Base-by-base conservation (phyloP, 1,140 invertebrate genomes). In the Euwallacea fornicatus region DNA sequence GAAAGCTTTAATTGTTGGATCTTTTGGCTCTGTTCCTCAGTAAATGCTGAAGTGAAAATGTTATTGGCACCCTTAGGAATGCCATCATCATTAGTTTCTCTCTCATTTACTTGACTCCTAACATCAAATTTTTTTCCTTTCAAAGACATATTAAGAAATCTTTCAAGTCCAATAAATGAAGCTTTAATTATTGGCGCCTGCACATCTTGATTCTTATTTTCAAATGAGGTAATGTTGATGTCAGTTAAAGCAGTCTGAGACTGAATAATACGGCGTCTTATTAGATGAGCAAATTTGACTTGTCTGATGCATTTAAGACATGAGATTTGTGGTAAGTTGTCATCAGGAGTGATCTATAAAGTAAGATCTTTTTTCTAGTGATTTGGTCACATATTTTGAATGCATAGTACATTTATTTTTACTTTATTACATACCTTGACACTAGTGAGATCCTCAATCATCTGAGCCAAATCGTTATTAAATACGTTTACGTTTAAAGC, bases 221-320 rank as follows among this genome's bases (percentile, higher is more conserved):
- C 21, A 33, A 33, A 33, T 33, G 21, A 33, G 21, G 1, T 33
- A 33, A 1, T 33, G 21, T 33, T 33, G 21, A 33, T 33, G 21
- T 33, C 4, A 4, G 1, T 33, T 33, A 33, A 33, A 33, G 21
- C 4, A 33, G 21, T 63, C 47, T 76, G 69, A 43, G 73, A 71
- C 42, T 74, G 71, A 7, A 76, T 66, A 42, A 76, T 74, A 16
- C 73, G 50, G 15, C 56, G 66, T 72, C 72, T 74, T 7, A 72
- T 56, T 60, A 72, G 41, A 61, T 64, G 65, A 16, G 75, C 75
- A n/a, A 56, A 53, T 69, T 76, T 72, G 33, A 76, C 71, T 58
- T 76, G 71, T 59, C 68, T 55, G 53, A 66, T 60, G 59, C 75
- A 76, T 62, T 73, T 76, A 8, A 70, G 44, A 69, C 75, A 76